Conservation (phyloP, 2,113 vertebrate species). For the Menura novaehollandiae region DNA sequence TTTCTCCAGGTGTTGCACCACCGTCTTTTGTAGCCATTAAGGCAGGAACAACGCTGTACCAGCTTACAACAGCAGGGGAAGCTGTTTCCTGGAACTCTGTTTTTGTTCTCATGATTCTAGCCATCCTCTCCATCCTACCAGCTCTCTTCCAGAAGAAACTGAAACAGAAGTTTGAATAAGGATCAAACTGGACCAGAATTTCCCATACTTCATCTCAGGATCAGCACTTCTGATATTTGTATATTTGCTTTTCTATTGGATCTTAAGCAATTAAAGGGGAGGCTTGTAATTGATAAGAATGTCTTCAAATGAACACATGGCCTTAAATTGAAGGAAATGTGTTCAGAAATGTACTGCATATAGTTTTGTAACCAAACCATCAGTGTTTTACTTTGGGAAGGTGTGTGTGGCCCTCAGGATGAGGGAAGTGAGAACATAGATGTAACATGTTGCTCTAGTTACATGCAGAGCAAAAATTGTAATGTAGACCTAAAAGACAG, state of each 20-base stretch:
- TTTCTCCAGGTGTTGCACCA: slow-evolving; percentile 84
- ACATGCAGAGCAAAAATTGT: not conserved
- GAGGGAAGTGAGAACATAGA: not conserved
- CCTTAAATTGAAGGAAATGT: slow-evolving; percentile 13
- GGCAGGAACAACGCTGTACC: slow-evolving; percentile 95
- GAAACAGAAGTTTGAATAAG: slow-evolving; percentile 91
- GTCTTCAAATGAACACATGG: not conserved
- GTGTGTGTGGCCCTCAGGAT: not conserved
- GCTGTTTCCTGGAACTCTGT: slow-evolving; percentile 98
- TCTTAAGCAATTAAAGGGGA: slow-evolving; percentile 52
- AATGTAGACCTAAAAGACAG: not conserved
- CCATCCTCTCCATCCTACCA: slow-evolving; percentile 91
- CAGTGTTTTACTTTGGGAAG: not conserved
- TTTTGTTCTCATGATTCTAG: slow-evolving; percentile 88
- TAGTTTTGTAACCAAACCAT: slow-evolving; percentile 13
- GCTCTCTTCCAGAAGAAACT: slow-evolving; percentile 94
- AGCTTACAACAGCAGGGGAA: slow-evolving; percentile 96
- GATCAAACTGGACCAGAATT: slow-evolving; percentile 33
- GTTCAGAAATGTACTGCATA: slow-evolving; percentile 20
- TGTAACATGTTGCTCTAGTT: slow-evolving; percentile 1
- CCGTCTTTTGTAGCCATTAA: slow-evolving; percentile 98
- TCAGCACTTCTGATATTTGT: slow-evolving; percentile 65
- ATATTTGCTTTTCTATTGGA: slow-evolving; percentile 66
- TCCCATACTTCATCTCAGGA: slow-evolving; percentile 76
- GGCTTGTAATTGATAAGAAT: slow-evolving; percentile 25